phyloP scores from a whole-genome alignment of 2,888 invertebrate genomes.

The Aphodius sticticus region DNA sequence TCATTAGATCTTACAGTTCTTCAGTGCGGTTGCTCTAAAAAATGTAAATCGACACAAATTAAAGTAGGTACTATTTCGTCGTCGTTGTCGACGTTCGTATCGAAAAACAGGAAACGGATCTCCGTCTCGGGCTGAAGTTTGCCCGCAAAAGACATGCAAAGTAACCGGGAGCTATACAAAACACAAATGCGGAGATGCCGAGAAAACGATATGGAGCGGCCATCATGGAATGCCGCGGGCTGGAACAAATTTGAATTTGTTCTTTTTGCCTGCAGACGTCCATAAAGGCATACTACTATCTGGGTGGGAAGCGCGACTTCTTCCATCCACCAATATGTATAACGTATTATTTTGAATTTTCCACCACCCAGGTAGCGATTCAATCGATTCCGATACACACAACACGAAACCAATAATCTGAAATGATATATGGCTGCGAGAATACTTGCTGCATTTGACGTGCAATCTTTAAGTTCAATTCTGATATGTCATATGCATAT shows the following conservation, averaged over 20 bases:
- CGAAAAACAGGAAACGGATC: conserved; percentile 45
- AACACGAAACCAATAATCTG: conserved; percentile 50
- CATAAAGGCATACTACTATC: background rate
- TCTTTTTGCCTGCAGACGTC: background rate
- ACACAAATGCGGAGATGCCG: conserved; percentile 6
- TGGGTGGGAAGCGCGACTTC: background rate
- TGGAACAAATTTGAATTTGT: conserved; percentile 52
- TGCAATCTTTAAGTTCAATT: conserved; percentile 23
- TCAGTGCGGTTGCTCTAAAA: too few species aligned
- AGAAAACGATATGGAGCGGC: conserved; percentile 43
- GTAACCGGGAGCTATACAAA: conserved; percentile 46
- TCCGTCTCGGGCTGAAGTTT: conserved; percentile 33
- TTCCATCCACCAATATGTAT: conserved; percentile 4
- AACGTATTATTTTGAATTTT: conserved; percentile 4
- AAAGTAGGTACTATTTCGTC: conserved; percentile 22
- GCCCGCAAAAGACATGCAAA: conserved; percentile 51
- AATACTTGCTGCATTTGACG: conserved; percentile 47
- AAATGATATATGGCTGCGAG: conserved; percentile 48
- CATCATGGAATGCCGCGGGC: conserved; percentile 52
- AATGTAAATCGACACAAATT: conserved; percentile 25
- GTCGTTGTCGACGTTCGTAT: conserved; percentile 40
- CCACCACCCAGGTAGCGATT: conserved; percentile 18
- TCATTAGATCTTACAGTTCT: too few species aligned
- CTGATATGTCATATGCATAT: background rate
- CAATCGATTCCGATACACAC: conserved; percentile 37